Conservation (phyloP, 2,113 vertebrate genomes). For the Dendropsophus ebraccatus region DNA sequence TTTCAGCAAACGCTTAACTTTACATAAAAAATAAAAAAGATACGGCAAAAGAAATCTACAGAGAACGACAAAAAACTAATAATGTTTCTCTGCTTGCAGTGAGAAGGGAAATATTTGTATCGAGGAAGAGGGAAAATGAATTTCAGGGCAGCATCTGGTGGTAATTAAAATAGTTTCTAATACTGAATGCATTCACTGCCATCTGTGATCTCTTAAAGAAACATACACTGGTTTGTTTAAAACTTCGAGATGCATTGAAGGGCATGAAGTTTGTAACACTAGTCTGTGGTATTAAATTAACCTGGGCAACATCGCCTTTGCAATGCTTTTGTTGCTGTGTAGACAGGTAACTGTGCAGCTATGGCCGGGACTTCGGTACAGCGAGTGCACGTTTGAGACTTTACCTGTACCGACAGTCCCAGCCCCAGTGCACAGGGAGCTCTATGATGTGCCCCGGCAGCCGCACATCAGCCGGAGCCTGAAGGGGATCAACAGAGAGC, state of each 20-base stretch:
- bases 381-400: no score
- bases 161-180: slow-evolving; percentile 41
- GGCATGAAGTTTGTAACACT: neutral
- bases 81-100: slow-evolving; percentile 2
- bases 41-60: slow-evolving; percentile 28
- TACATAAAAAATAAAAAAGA: neutral
- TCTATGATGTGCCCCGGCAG: no score
- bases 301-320: neutral
- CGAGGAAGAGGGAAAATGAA: neutral
- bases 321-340: no score
- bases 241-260: neutral
- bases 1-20: slow-evolving; percentile 43
- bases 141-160: slow-evolving; percentile 31
- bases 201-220: neutral
- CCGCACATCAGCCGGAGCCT: no score
- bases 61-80: slow-evolving; percentile 41
- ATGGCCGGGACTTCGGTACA: no score
- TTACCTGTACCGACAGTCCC: no score
- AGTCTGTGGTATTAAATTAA: neutral
- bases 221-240: neutral
- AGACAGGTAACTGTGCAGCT: no score
- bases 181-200: neutral
- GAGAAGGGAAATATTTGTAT: slow-evolving; percentile 30
- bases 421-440: no score
- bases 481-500: no score